Percentiles rank a stretch among this genome's conserved stretches.
phyloP scores from a whole-genome alignment of 2,113 vertebrate species.

The Symphodus melops region DNA sequence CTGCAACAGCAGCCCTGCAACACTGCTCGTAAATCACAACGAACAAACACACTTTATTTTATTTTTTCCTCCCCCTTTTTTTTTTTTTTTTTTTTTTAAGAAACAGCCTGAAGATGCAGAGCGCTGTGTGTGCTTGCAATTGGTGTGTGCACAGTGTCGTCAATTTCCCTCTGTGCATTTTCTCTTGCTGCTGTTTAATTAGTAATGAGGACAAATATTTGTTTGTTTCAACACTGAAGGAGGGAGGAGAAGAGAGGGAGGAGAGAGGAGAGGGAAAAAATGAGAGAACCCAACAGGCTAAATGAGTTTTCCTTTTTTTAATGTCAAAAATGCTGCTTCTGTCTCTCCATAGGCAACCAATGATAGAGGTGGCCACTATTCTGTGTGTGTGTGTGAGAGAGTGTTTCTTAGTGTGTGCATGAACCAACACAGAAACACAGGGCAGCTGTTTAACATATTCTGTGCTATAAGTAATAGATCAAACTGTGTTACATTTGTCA shows the following conservation, averaged over 20 bases:
- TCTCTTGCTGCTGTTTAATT: slow-evolving; percentile 88
- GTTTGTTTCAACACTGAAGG: slow-evolving; percentile 75
- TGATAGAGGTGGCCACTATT: slow-evolving; percentile 56
- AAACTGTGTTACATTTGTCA: slow-evolving; percentile 82
- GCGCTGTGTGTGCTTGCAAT: slow-evolving; percentile 42
- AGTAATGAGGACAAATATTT: slow-evolving; percentile 98
- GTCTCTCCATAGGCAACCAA: slow-evolving; percentile 47
- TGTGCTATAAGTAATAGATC: slow-evolving; percentile 82
- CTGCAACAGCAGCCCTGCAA: slow-evolving; percentile 81
- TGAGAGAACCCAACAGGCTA: slow-evolving; percentile 60
- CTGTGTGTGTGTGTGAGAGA: slow-evolving; percentile 35
- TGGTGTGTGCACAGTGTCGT: slow-evolving; percentile 59
- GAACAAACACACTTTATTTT: slow-evolving; percentile 27
- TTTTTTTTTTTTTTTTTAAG: slow-evolving; percentile 11
- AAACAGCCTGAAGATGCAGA: slow-evolving; percentile 53
- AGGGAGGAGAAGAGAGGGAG: slow-evolving; percentile 18
- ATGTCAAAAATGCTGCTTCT: slow-evolving; percentile 68
- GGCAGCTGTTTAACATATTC: slow-evolving; percentile 82
- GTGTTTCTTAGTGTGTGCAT: neutral
- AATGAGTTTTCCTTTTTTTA: slow-evolving; percentile 75
- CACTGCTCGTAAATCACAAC: slow-evolving; percentile 91
- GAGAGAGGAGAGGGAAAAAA: slow-evolving; percentile 33
- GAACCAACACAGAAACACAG: slow-evolving; percentile 40
- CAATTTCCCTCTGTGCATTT: slow-evolving; percentile 81
- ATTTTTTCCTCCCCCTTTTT: neutral